phyloP scores from a whole-genome alignment of 2,113 vertebrate genomes.

The Excalfactoria chinensis region DNA sequence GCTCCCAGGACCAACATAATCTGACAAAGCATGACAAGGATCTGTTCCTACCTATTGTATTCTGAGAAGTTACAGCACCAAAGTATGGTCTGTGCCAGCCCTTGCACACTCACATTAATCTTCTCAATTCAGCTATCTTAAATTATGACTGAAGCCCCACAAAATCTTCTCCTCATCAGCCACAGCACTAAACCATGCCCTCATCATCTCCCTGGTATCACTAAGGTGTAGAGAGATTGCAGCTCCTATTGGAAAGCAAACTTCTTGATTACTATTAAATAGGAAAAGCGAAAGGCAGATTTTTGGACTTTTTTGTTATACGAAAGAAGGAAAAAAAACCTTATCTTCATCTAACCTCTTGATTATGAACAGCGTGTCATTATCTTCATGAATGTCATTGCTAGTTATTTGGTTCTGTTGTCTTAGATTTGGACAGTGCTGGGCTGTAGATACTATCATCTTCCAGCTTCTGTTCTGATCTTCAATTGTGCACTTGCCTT shows the following conservation, averaged over 20 bases:
- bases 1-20: neutral
- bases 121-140: neutral
- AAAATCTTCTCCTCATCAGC: neutral
- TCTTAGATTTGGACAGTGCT: neutral
- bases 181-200: neutral
- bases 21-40: neutral
- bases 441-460: neutral
- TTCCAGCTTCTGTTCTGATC: neutral
- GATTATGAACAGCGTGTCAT: neutral
- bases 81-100: neutral
- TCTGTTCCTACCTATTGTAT: neutral
- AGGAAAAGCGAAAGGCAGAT: neutral
- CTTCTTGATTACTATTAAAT: neutral
- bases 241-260: neutral
- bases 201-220: neutral
- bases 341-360: neutral
- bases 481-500: neutral
- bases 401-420: neutral
- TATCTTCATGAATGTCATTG: neutral
- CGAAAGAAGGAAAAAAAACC: neutral
- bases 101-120: neutral
- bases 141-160: neutral
- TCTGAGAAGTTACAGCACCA: neutral
- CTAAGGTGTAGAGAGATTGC: neutral
- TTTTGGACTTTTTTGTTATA: neutral